phyloP scores from a whole-genome alignment of 2,888 invertebrate genomes.

The Myopa tessellatipennis region DNA sequence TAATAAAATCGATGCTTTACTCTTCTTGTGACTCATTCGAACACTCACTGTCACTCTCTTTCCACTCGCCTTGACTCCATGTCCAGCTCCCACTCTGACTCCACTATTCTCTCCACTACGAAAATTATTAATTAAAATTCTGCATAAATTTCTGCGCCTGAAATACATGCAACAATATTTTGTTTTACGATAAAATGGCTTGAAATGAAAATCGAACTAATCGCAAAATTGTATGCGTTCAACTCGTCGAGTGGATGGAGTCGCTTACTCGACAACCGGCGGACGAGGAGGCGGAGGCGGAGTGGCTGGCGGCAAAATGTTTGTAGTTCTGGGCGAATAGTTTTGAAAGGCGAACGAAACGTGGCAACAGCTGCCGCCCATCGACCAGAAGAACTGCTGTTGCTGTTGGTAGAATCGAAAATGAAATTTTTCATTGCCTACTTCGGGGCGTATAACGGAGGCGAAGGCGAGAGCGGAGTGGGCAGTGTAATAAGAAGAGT shows the following conservation, averaged over 20 bases:
- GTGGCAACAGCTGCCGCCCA: constrained; percentile 18
- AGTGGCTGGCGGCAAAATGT: background rate
- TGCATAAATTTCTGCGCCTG: constrained; percentile 27
- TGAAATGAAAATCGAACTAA: constrained; percentile 35
- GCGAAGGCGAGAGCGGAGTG: too few relatives aligned
- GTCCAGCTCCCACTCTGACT: too few relatives aligned
- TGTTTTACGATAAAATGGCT: background rate
- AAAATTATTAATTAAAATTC: constrained; percentile 37
- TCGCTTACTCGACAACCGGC: background rate
- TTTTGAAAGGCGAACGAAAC: background rate
- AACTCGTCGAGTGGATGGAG: background rate
- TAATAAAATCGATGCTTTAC: too few relatives aligned
- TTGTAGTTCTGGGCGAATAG: background rate
- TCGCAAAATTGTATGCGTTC: constrained; percentile 13
- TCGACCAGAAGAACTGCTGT: background rate
- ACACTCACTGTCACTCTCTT: background rate
- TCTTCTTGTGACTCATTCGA: too few relatives aligned
- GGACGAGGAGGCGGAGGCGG: background rate
- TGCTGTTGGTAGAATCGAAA: constrained; percentile 8
- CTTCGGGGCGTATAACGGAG: background rate
- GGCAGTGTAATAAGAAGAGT: background rate
- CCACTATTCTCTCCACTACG: background rate
- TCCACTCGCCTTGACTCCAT: background rate
- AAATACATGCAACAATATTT: constrained; percentile 28
- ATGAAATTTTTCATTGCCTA: constrained; percentile 20